Percentiles rank a stretch among this genome's conserved stretches.
Conservation (phyloP, 2,113 vertebrate species). For the Merops nubicus region DNA sequence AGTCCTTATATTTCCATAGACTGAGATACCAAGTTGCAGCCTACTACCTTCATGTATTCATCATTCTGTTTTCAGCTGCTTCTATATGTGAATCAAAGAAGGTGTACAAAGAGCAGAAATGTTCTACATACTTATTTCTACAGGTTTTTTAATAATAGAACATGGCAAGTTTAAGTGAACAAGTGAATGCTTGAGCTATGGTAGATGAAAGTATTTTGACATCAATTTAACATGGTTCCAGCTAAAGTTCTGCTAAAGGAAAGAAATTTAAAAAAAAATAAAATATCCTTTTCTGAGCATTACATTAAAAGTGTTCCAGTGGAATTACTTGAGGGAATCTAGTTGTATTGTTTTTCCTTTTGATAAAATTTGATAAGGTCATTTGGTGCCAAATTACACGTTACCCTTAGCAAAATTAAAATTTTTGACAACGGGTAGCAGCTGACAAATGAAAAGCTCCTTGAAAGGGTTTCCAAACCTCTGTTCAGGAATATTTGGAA, state of each 20-base stretch:
- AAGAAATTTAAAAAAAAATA: background rate
- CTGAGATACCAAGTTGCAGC: background rate
- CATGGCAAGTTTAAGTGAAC: background rate
- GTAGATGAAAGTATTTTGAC: background rate
- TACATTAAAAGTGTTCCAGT: conserved; percentile 1
- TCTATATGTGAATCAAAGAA: background rate
- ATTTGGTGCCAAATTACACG: background rate
- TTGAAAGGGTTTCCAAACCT: background rate
- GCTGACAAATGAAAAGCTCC: background rate
- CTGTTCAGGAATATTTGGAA: background rate
- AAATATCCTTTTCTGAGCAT: background rate
- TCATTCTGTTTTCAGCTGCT: background rate
- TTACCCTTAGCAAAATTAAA: background rate
- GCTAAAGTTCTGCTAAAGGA: background rate
- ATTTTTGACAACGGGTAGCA: background rate
- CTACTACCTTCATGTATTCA: background rate
- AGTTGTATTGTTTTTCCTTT: conserved; percentile 7
- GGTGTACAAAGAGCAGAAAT: background rate
- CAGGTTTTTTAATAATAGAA: background rate
- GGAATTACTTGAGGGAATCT: background rate
- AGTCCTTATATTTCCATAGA: background rate
- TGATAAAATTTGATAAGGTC: conserved; percentile 5
- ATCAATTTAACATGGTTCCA: background rate
- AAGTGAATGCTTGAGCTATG: background rate
- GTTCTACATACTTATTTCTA: background rate